These are phyloP conservation scores for Lamprologus speciosus DNA, from an alignment of 2,113 vertebrate genomes.

Conservation along the genomic window DNA sequence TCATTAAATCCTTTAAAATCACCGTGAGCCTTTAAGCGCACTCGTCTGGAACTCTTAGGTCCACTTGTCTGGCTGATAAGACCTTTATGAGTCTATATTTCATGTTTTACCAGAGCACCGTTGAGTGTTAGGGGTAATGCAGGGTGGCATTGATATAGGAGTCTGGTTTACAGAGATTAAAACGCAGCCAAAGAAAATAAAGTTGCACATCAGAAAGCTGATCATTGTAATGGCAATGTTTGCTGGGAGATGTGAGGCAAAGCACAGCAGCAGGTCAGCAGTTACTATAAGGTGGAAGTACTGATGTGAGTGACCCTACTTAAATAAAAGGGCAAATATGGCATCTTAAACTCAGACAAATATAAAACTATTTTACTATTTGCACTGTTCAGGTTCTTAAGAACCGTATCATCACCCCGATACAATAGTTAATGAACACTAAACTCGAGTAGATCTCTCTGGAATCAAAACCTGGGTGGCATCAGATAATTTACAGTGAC, in stretches of 20 bases:
- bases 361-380: background rate
- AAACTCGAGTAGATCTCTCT: background rate
- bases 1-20: conserved; percentile 31
- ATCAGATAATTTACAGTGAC: background rate
- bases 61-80: conserved; percentile 42
- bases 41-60: conserved; percentile 31
- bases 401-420: background rate
- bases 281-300: background rate
- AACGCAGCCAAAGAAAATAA: background rate
- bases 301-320: background rate
- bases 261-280: background rate
- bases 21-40: conserved; percentile 15
- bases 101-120: conserved; percentile 29
- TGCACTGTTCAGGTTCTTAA: background rate
- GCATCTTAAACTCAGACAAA: background rate
- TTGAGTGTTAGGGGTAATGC: conserved; percentile 16
- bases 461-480: background rate
- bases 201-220: conserved; percentile 3
- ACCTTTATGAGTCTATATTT: conserved; percentile 41
- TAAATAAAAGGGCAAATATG: background rate
- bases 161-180: conserved; percentile 35
- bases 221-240: background rate
- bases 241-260: background rate
- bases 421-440: background rate
- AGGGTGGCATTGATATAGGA: conserved; percentile 35